Conservation (phyloP, 2,888 invertebrate species). For the Mythimna pallens region DNA sequence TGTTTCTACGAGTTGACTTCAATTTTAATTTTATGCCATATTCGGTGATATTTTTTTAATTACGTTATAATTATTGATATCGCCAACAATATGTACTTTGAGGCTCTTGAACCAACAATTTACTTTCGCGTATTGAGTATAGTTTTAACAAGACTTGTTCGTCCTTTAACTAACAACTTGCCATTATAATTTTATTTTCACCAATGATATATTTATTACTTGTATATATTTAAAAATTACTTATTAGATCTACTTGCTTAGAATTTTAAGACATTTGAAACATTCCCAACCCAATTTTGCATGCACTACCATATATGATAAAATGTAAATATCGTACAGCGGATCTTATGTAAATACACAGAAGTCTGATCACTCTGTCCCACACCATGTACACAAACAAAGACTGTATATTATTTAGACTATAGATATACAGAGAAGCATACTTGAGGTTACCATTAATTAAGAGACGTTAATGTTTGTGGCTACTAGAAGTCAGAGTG, state of each 20-base stretch:
- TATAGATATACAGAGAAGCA: conserved; percentile 75
- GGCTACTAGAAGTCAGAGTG: conserved; percentile 60
- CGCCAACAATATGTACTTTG: conserved; percentile 83
- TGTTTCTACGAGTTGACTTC: conserved; percentile 81
- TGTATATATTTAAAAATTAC: conserved; percentile 83
- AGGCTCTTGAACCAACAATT: conserved; percentile 81
- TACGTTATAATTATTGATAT: conserved; percentile 74
- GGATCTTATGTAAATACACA: conserved; percentile 84
- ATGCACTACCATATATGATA: conserved; percentile 72
- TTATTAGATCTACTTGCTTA: conserved; percentile 77
- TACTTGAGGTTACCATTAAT: conserved; percentile 70
- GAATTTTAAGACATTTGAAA: conserved; percentile 77
- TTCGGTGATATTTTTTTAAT: conserved; percentile 82
- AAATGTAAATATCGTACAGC: conserved; percentile 80
- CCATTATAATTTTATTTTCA: conserved; percentile 88
- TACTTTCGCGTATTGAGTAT: conserved; percentile 73
- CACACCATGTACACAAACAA: conserved; percentile 73
- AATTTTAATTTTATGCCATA: conserved; percentile 86
- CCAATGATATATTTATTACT: conserved; percentile 89
- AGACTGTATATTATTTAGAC: conserved; percentile 82
- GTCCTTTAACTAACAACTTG: conserved; percentile 88
- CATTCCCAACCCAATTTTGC: conserved; percentile 76
- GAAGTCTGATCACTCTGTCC: conserved; percentile 63
- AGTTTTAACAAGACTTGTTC: conserved; percentile 76
- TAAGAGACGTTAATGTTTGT: conserved; percentile 65